Evolutionary conservation across 2,797 vertebrate genomes (phyloP).

Genomic region (Salmo trutta): DNA sequence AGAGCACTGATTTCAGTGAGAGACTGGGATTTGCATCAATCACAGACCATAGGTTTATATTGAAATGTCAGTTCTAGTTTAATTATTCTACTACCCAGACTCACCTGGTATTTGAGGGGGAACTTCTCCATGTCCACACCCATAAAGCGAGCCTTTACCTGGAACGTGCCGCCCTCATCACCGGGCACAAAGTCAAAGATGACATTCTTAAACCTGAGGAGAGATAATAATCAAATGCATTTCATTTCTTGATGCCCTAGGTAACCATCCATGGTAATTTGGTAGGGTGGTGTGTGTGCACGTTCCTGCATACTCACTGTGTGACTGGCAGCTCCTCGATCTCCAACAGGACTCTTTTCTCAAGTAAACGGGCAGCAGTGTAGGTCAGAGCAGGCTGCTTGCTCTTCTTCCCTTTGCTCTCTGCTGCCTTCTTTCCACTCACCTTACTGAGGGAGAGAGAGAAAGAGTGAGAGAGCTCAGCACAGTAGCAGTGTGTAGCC

Average conservation of each 20-base stretch:
- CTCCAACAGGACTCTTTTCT: constrained; percentile 92
- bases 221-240: neutral
- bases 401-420: constrained; percentile 73
- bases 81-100: neutral
- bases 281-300: neutral
- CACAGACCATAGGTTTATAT: too few species aligned
- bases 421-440: too few species aligned
- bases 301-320: constrained; percentile 76
- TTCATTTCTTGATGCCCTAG: neutral
- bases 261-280: neutral
- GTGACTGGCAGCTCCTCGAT: constrained; percentile 85
- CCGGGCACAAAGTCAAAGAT: constrained; percentile 87
- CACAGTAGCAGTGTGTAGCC: neutral
- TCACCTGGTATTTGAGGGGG: constrained; percentile 78
- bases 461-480: constrained; percentile 1
- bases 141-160: constrained; percentile 87
- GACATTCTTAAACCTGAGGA: constrained; percentile 87
- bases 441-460: constrained; percentile 58
- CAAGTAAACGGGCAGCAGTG: constrained; percentile 83
- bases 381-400: constrained; percentile 80
- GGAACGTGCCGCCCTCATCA: constrained; percentile 83
- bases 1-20: too few species aligned
- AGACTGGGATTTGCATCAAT: too few species aligned
- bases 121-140: constrained; percentile 93
- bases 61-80: neutral